Evolutionary conservation across 2,113 vertebrate genomes (phyloP).

Genomic region (Myocastor coypus): DNA sequence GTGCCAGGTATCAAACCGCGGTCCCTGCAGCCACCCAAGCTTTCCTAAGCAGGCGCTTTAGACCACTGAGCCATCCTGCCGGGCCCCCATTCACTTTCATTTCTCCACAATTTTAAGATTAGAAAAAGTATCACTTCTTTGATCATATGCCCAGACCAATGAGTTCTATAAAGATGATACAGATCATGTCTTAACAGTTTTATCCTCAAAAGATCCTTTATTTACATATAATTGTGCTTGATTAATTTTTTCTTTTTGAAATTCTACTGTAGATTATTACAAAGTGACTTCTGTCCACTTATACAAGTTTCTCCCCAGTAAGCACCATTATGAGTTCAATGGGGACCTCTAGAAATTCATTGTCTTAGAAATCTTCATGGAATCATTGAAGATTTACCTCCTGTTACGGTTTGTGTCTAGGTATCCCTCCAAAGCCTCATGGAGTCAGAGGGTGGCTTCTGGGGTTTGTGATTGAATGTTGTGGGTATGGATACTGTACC

Average conservation of each 20-base stretch:
- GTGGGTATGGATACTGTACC: too few species aligned
- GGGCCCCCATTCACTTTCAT: not conserved
- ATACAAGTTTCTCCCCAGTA: not conserved
- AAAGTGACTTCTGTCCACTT: not conserved
- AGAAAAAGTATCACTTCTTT: not conserved
- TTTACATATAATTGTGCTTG: not conserved
- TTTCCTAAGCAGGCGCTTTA: too few species aligned
- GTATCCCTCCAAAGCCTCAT: too few species aligned
- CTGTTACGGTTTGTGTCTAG: too few species aligned
- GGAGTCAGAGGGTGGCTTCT: too few species aligned
- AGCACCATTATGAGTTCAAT: not conserved
- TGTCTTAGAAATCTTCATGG: not conserved
- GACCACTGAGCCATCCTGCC: too few species aligned
- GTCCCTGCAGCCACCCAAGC: too few species aligned
- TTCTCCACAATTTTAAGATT: not conserved
- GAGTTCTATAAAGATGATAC: not conserved
- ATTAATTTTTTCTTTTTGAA: conserved; percentile 13
- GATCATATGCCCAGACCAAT: not conserved
- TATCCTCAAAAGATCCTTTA: not conserved
- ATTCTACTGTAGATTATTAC: not conserved
- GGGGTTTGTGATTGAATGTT: too few species aligned
- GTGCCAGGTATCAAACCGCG: too few species aligned
- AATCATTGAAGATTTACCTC: not conserved
- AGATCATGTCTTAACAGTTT: not conserved
- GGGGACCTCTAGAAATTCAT: not conserved